These are phyloP conservation scores for Lepus timidus DNA, from an alignment of 2,113 vertebrate genomes.

Conservation along the genomic window DNA sequence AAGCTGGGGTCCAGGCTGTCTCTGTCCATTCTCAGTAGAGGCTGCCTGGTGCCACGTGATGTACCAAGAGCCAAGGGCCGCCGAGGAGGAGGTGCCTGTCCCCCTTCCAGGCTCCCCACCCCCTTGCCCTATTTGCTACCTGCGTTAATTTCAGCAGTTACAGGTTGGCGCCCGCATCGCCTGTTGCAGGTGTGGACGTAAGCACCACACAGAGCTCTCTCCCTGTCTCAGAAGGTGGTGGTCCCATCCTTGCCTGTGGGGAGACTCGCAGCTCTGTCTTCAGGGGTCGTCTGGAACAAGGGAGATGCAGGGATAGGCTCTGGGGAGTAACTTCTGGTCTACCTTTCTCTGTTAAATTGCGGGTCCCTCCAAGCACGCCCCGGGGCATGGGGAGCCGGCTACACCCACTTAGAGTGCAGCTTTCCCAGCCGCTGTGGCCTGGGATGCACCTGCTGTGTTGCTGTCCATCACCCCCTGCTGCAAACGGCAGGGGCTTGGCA, in stretches of 20 bases:
- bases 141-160: slow-evolving; percentile 67
- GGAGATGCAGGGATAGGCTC: not conserved
- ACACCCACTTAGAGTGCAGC: not conserved
- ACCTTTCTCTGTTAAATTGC: not conserved
- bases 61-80: too few relatives aligned
- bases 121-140: slow-evolving; percentile 49
- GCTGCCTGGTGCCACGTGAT: too few relatives aligned
- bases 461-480: not conserved
- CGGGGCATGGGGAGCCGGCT: too few relatives aligned
- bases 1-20: too few relatives aligned
- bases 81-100: not conserved
- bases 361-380: too few relatives aligned
- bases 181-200: not conserved
- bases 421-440: too few relatives aligned
- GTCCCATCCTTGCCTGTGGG: not conserved
- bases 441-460: not conserved
- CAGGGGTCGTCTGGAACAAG: not conserved
- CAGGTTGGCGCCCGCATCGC: slow-evolving; percentile 43
- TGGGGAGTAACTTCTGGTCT: not conserved
- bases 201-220: slow-evolving; percentile 51
- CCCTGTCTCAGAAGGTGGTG: not conserved
- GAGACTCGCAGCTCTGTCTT: slow-evolving; percentile 6
- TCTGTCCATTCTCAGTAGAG: too few relatives aligned
- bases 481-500: not conserved
- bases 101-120: not conserved